These are phyloP conservation scores for Drosophila atroscutellata DNA, from an alignment of 2,888 invertebrate species.

Conservation along the genomic window DNA sequence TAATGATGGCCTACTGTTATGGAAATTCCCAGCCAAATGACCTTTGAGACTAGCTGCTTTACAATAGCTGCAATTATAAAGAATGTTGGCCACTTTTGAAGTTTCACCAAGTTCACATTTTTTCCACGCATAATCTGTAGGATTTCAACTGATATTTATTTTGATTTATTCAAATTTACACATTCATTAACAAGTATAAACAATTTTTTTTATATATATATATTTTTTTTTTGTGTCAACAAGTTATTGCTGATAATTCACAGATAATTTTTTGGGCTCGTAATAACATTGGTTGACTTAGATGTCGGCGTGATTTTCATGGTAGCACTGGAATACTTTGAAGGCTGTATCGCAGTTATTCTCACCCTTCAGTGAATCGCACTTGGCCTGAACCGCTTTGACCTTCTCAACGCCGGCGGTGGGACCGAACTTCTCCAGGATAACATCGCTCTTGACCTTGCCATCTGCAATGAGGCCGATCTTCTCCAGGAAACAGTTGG, in stretches of 20 bases:
- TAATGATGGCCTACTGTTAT: conserved; percentile 77
- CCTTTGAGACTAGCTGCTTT: neutral
- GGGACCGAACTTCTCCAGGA: conserved; percentile 58
- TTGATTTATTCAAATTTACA: neutral
- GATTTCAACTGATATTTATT: neutral
- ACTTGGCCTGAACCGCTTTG: conserved; percentile 63
- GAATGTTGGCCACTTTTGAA: neutral
- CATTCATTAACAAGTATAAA: neutral
- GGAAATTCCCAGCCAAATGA: conserved; percentile 56
- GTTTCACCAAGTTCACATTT: neutral
- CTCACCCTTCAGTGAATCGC: conserved; percentile 60
- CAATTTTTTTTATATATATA: conserved; percentile 4
- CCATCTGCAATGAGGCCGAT: conserved; percentile 72
- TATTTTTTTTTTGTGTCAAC: neutral
- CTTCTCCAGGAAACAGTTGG: conserved; percentile 82
- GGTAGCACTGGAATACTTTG: conserved; percentile 70
- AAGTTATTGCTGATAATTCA: conserved; percentile 34
- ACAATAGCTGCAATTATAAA: neutral
- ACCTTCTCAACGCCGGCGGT: conserved; percentile 61
- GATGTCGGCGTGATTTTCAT: conserved; percentile 49
- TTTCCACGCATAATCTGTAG: neutral
- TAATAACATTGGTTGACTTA: conserved; percentile 22
- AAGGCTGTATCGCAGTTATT: conserved; percentile 78
- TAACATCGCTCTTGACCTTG: conserved; percentile 60
- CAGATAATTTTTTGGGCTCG: conserved; percentile 29